Percentiles rank a stretch among this genome's conserved stretches.
These are phyloP conservation scores for Hemaris fuciformis DNA, from an alignment of 2,888 invertebrate species.

Conservation along the genomic window DNA sequence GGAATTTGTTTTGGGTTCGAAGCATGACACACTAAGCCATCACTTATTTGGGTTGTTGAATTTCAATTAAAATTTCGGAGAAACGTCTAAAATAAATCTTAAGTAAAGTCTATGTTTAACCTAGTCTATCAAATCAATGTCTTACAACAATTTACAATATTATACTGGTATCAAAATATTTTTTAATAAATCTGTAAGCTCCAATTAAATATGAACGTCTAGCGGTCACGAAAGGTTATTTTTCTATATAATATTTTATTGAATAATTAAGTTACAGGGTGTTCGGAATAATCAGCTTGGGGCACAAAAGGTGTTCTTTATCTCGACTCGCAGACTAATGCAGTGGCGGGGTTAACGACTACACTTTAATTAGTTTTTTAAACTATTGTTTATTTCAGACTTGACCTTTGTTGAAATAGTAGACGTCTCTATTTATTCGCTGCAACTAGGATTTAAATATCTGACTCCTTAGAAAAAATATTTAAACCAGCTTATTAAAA, in stretches of 20 bases:
- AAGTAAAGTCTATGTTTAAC: neutral
- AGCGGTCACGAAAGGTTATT: conserved; percentile 26
- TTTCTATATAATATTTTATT: conserved; percentile 16
- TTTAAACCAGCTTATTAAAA: no score
- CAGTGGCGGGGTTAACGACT: conserved; percentile 33
- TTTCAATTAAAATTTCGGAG: neutral
- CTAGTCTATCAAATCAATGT: neutral
- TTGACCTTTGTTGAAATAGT: neutral
- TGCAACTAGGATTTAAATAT: neutral
- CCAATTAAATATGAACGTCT: conserved; percentile 21
- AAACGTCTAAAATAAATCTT: neutral
- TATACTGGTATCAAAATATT: conserved; percentile 8
- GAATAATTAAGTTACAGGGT: conserved; percentile 35
- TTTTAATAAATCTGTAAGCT: conserved; percentile 17
- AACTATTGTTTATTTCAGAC: conserved; percentile 17
- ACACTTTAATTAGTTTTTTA: conserved; percentile 42
- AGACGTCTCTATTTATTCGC: neutral
- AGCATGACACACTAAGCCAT: no score
- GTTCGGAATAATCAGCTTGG: conserved; percentile 44
- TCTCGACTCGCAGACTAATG: conserved; percentile 32
- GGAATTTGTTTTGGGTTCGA: no score
- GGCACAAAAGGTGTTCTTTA: conserved; percentile 37
- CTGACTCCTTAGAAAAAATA: neutral
- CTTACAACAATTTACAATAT: neutral
- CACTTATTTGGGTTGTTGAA: no score